Base-by-base conservation (phyloP, 2,888 invertebrate species). In the Lithophane ornitopus region DNA sequence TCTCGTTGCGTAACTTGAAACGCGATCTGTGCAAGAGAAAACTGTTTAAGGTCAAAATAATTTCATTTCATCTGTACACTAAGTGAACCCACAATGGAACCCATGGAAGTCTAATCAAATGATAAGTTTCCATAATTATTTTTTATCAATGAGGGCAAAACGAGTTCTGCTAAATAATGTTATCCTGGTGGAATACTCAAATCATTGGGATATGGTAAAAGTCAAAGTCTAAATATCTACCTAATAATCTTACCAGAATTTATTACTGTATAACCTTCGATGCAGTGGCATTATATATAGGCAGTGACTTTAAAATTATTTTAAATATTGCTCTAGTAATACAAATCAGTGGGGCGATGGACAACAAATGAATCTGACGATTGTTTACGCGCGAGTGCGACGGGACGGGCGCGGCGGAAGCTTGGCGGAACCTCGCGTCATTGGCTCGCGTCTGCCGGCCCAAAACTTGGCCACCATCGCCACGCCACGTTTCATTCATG, bases 371-470 rank as follows among this genome's bases (percentile, higher is more conserved):
- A 93, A 93, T 94, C 93, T 92, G 93, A 89, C 88, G 91, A 94
- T 94, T 95, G 94, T 96, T 95, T 95, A 95, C 94, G 94, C 93
- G 92, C 91, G 90, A 92, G 86, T 90, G 91, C 89, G 91, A 92
- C 89, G 89, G 89, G 89, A 88, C 91, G 92, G 95, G 93, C 85
- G 90, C 92, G 91, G 94, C 96, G 95, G 96, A 95, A 94, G 92
- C 93, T 88, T 88, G 88, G 90, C 95, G 96, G 96, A 96, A 94
- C 94, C 94, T 91, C 96, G 96, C 96, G 92, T 93, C 96, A 96
- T 96, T 96, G 95, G 94, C 90, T 93, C 90, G 90, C 90, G 89
- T 89, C 92, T 90, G 87, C 89, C 89, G 86, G 81, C 86, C 89
- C 87, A 91, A 94, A 94, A 93, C 92, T 94, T 93, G 91, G 94